Percentiles rank a stretch among this genome's conserved stretches.
Conservation (phyloP, 2,797 vertebrate genomes). For the Acipenser transmontanus region DNA sequence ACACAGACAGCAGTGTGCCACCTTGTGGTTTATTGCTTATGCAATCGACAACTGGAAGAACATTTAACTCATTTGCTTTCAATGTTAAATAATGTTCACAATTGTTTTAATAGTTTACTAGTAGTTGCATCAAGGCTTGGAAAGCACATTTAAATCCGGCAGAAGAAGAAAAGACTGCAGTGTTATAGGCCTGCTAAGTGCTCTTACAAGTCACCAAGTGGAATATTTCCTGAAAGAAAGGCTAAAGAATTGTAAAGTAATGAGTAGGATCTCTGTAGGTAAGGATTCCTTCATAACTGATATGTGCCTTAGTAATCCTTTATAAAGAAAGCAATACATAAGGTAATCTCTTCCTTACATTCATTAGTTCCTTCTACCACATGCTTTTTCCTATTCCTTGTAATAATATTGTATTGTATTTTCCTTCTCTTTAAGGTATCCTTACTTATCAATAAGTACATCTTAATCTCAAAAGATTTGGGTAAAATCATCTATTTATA, state of each 20-base stretch:
- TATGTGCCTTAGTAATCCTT: background rate
- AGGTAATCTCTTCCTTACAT: background rate
- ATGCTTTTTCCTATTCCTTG: too few species aligned
- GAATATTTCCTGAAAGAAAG: background rate
- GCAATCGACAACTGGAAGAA: background rate
- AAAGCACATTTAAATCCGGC: too few species aligned
- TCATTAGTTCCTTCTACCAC: background rate
- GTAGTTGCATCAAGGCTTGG: too few species aligned
- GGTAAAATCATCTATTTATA: background rate
- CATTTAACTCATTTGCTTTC: too few species aligned
- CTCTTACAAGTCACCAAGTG: slow-evolving; percentile 1
- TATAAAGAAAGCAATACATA: background rate
- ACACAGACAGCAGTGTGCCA: background rate
- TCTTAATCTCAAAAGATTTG: background rate
- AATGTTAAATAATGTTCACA: too few species aligned
- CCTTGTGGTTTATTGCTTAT: slow-evolving; percentile 1
- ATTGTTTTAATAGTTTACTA: too few species aligned
- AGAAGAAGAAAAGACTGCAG: background rate
- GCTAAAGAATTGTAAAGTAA: slow-evolving; percentile 5
- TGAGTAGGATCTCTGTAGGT: background rate
- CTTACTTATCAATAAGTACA: background rate
- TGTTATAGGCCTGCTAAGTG: background rate
- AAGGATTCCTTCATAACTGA: slow-evolving; percentile 2
- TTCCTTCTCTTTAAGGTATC: background rate
- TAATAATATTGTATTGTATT: too few species aligned